These are phyloP conservation scores for Orthonychiurus folsomi DNA, from an alignment of 2,888 invertebrate species.

Conservation along the genomic window DNA sequence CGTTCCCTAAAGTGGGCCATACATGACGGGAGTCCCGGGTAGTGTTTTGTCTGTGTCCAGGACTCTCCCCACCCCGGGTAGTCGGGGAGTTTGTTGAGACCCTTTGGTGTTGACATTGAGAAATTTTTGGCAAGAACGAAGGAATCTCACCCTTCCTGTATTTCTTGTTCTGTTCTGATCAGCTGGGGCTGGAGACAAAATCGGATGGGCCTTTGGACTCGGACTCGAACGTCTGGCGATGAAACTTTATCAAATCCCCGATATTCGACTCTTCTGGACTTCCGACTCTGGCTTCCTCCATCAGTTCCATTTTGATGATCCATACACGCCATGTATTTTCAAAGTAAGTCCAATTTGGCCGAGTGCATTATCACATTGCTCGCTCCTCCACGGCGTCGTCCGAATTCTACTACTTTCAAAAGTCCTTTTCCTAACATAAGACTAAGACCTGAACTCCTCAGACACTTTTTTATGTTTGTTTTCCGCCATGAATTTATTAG, in stretches of 20 bases:
- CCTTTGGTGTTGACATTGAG: conserved; percentile 10
- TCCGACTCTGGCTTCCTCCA: conserved; percentile 78
- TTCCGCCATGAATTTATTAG: background rate
- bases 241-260: conserved; percentile 88
- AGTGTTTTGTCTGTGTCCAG: conserved; percentile 9
- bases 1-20: no score
- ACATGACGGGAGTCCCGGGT: no score
- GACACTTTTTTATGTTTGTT: background rate
- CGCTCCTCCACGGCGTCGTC: no score
- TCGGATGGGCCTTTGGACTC: conserved; percentile 96
- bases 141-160: background rate
- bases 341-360: conserved; percentile 50
- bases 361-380: conserved; percentile 8
- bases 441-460: background rate
- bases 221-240: conserved; percentile 94
- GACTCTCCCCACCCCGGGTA: background rate
- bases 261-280: conserved; percentile 95
- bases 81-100: conserved; percentile 4
- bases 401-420: background rate
- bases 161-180: conserved; percentile 6
- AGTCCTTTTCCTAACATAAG: no score
- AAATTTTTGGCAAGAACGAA: background rate
- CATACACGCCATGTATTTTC: conserved; percentile 59
- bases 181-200: conserved; percentile 66
- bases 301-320: conserved; percentile 72